Evolutionary conservation across 2,797 vertebrate genomes (phyloP).

Genomic region (Characodon lateralis): DNA sequence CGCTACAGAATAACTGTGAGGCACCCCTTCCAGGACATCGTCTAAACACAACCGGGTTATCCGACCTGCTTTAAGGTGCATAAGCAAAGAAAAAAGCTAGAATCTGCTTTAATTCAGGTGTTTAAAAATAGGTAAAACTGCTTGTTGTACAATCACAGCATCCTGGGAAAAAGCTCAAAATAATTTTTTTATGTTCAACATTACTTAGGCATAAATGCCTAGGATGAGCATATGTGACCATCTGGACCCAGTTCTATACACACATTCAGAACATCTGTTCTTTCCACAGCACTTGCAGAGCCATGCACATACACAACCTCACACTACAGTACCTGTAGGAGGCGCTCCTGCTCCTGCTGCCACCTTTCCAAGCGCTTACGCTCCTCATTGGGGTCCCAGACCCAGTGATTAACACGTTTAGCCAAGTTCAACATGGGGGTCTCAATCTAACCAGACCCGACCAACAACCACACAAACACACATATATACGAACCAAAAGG

Average conservation of each 20-base stretch:
- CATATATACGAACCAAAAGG: conserved; percentile 56
- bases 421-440: conserved; percentile 84
- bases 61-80: no score
- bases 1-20: no score
- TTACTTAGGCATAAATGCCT: no score
- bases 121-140: not conserved
- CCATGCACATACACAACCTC: conserved; percentile 52
- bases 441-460: conserved; percentile 79
- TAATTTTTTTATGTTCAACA: not conserved
- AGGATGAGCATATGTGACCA: not conserved
- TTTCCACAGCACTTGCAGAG: conserved; percentile 25
- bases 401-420: conserved; percentile 94
- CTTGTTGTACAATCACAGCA: not conserved
- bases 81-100: not conserved
- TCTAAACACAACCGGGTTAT: no score
- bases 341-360: conserved; percentile 95
- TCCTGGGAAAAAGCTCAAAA: not conserved
- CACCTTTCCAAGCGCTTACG: conserved; percentile 94
- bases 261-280: conserved; percentile 26
- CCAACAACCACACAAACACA: conserved; percentile 40
- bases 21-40: no score
- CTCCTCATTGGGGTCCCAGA: conserved; percentile 98
- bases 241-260: conserved; percentile 5
- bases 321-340: conserved; percentile 89
- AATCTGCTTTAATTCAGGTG: not conserved